A percentile compares a stretch with the other conserved stretches of the same genome.
phyloP scores from a whole-genome alignment of 2,888 invertebrate genomes.

The Lingula anatina region DNA sequence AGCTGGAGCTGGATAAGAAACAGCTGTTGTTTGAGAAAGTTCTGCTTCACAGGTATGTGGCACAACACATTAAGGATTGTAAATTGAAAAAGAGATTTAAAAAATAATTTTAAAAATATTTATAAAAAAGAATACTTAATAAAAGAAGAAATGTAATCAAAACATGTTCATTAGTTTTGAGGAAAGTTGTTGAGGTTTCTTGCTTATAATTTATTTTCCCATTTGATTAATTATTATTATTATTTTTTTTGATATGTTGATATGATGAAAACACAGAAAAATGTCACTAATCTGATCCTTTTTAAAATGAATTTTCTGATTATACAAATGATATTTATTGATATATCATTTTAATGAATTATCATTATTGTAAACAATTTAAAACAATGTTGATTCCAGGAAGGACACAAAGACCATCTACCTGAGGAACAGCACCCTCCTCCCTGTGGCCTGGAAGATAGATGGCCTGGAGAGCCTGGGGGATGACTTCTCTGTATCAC shows the following conservation, averaged over 20 bases:
- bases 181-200: too few relatives aligned
- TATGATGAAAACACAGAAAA: background rate
- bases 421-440: slow-evolving; percentile 48
- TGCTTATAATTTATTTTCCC: too few relatives aligned
- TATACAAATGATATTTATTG: slow-evolving; percentile 1
- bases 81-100: too few relatives aligned
- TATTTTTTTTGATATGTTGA: too few relatives aligned
- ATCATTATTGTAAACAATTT: too few relatives aligned
- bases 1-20: slow-evolving; percentile 50
- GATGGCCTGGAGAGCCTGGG: slow-evolving; percentile 50
- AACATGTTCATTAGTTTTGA: too few relatives aligned
- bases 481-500: slow-evolving; percentile 51
- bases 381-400: slow-evolving; percentile 22
- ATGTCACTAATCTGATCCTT: background rate
- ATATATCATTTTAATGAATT: background rate
- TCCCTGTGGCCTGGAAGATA: slow-evolving; percentile 52
- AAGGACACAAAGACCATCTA: slow-evolving; percentile 52
- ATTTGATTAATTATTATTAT: too few relatives aligned
- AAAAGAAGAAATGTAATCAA: too few relatives aligned
- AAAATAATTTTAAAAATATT: too few relatives aligned
- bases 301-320: too few relatives aligned
- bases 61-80: too few relatives aligned
- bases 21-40: slow-evolving; percentile 51
- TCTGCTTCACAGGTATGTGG: slow-evolving; percentile 47
- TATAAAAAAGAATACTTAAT: too few relatives aligned